A percentile compares a stretch with the other conserved stretches of the same genome.
phyloP scores from a whole-genome alignment of 1,140 invertebrate genomes.

The Cecropterus lyciades region DNA sequence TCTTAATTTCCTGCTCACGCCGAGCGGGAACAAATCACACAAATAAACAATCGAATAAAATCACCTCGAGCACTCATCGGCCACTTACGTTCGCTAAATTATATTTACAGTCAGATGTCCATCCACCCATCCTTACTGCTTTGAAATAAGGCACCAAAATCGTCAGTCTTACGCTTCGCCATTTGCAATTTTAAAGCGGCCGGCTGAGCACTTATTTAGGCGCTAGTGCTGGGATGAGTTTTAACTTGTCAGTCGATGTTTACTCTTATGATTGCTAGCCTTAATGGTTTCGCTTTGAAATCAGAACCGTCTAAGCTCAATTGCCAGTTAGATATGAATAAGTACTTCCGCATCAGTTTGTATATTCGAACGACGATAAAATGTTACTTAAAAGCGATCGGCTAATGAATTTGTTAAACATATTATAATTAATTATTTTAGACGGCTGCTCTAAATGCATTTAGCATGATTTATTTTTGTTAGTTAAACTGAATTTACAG shows the following conservation, averaged over 20 bases:
- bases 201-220: constrained; percentile 47
- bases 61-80: constrained; percentile 70
- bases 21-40: constrained; percentile 60
- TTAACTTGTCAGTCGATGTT: constrained; percentile 50
- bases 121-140: constrained; percentile 33
- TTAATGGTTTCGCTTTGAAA: constrained; percentile 36
- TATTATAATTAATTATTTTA: constrained; percentile 21
- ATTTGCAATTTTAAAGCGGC: constrained; percentile 40
- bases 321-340: constrained; percentile 31
- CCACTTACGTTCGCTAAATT: constrained; percentile 55
- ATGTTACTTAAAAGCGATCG: constrained; percentile 32
- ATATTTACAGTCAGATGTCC: neutral
- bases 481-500: constrained; percentile 13
- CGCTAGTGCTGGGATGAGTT: constrained; percentile 49
- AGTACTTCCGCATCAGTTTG: constrained; percentile 32
- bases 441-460: constrained; percentile 20
- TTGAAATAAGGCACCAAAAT: constrained; percentile 42
- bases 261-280: constrained; percentile 41
- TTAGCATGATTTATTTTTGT: constrained; percentile 24
- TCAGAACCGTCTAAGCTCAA: constrained; percentile 41
- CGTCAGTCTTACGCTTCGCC: neutral
- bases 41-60: constrained; percentile 81
- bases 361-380: constrained; percentile 15
- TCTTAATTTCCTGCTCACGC: constrained; percentile 58
- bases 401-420: constrained; percentile 30